phyloP scores from a whole-genome alignment of 2,113 vertebrate genomes.

The Thinocorus orbignyianus region DNA sequence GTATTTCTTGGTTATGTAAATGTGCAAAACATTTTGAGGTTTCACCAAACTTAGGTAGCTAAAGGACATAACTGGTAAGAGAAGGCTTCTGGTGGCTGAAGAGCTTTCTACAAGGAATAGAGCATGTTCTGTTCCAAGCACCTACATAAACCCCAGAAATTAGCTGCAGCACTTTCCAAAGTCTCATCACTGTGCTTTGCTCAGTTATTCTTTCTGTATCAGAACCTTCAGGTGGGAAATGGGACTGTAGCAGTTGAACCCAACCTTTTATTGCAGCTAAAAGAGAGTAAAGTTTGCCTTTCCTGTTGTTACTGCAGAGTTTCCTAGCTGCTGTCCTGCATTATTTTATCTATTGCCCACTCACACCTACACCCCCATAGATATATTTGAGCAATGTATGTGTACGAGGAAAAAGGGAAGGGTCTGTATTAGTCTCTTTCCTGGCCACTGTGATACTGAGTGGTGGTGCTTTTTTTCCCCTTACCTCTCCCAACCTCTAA shows the following conservation, averaged over 20 bases:
- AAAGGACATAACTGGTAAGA: neutral
- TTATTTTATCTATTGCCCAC: neutral
- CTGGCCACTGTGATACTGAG: neutral
- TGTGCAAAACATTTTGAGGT: neutral
- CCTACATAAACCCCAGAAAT: neutral
- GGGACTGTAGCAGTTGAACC: neutral
- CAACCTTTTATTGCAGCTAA: neutral
- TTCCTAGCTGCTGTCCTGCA: neutral
- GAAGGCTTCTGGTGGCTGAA: neutral
- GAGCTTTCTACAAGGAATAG: neutral
- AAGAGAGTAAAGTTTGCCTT: neutral
- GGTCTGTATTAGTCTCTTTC: neutral
- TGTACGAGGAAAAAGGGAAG: neutral
- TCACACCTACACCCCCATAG: accelerated
- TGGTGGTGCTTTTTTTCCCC: neutral
- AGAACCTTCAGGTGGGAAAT: neutral
- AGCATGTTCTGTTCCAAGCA: neutral
- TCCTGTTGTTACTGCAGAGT: neutral
- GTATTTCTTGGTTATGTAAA: neutral
- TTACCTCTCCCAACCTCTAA: neutral
- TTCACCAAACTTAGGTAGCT: neutral
- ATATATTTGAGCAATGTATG: neutral
- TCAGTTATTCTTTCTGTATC: neutral
- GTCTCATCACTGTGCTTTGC: neutral
- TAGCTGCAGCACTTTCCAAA: neutral